Conservation (phyloP, 2,888 invertebrate genomes). For the Leucania comma region DNA sequence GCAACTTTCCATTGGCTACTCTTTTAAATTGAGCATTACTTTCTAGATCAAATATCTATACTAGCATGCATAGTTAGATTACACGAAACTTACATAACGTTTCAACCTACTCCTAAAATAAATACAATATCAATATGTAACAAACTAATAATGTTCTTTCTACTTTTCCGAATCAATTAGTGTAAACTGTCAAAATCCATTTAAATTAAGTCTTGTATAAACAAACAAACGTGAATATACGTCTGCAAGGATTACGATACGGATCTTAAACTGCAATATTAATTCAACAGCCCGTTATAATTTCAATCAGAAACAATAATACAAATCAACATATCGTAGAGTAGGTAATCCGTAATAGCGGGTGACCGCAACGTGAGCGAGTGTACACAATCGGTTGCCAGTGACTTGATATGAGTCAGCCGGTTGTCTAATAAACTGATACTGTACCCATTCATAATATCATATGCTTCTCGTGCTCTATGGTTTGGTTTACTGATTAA, state of each 20-base stretch:
- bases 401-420: slow-evolving; percentile 68
- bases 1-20: slow-evolving; percentile 43
- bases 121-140: slow-evolving; percentile 26
- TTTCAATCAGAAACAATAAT: slow-evolving; percentile 75
- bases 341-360: slow-evolving; percentile 66
- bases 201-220: slow-evolving; percentile 61
- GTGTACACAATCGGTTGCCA: slow-evolving; percentile 60
- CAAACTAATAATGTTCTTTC: neutral
- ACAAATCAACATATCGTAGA: slow-evolving; percentile 71
- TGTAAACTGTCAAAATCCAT: slow-evolving; percentile 61
- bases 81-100: slow-evolving; percentile 27
- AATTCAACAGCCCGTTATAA: slow-evolving; percentile 71
- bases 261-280: slow-evolving; percentile 74
- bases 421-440: slow-evolving; percentile 40
- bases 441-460: slow-evolving; percentile 24
- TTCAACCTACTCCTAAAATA: slow-evolving; percentile 8
- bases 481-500: slow-evolving; percentile 2
- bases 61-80: slow-evolving; percentile 18
- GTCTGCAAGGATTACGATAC: slow-evolving; percentile 68
- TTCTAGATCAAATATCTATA: slow-evolving; percentile 53
- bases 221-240: slow-evolving; percentile 55
- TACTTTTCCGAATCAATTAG: slow-evolving; percentile 23
- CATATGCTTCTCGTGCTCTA: slow-evolving; percentile 9
- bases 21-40: slow-evolving; percentile 45
- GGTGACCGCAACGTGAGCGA: slow-evolving; percentile 76